Base-by-base conservation (phyloP, 2,888 invertebrate species). In the Folsomia candida region DNA sequence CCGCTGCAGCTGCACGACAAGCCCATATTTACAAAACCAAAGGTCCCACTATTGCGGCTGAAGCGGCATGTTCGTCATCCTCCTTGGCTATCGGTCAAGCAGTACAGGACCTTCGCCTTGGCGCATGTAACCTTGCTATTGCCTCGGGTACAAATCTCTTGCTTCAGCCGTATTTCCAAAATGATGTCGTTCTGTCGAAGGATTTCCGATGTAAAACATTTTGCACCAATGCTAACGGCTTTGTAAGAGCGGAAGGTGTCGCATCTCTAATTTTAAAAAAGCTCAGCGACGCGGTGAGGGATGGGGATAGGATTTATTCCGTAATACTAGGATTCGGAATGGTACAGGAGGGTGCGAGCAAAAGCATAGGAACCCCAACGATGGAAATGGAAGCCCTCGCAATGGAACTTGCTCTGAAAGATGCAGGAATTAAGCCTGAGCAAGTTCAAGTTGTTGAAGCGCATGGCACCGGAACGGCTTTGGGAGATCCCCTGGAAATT, bases 381-480 rank as follows among this genome's bases (percentile, higher is more conserved):
- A 47, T 47, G 18, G 47, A 47, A 47, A 11, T 9, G 9, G 47
- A 47, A 47, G 9, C 47, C 18, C 47, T 47, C 9, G 47, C 47
- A 11, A 47, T 47, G 47, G 18, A 47, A 47, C 47, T 9, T 18
- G 47, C 47, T 11, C 47, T 47, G 18, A 47, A 47, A 47, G 94
- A 95, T 84, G 89, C 89, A 51, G 88, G 89, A 0, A 83, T 99
- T 66, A 89, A 91, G 80, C 97, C 98, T 3, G 83, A 85, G 65
- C 90, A 92, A 69, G 92, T 99, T 0, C 86, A 85, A 1, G 99
- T 97, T 83, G 91, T 99, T 1, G 99, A 99, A 85, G 96, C 97
- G 65, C 99, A 99, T 84, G 98, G 98, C 68, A 99, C 98, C 24
- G 99, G 98, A 70, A 99, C 98, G 11, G 96, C 97, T 86, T 9